Percentiles rank a stretch among this genome's conserved stretches.
These are phyloP conservation scores for Daubentonia madagascariensis DNA, from an alignment of 2,113 vertebrate genomes.

Conservation along the genomic window DNA sequence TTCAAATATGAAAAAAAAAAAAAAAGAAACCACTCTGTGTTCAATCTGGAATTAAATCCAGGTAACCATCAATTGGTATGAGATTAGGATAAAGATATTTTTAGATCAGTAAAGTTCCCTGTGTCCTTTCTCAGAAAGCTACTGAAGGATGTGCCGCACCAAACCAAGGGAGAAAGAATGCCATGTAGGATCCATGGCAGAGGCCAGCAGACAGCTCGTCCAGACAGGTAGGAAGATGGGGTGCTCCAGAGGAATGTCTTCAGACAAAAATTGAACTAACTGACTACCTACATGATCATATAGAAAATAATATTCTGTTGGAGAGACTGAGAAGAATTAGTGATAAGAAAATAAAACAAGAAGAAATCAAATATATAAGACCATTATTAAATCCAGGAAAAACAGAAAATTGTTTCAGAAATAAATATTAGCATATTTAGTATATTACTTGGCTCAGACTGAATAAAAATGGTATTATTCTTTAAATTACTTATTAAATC, in stretches of 20 bases:
- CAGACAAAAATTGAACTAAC: not conserved
- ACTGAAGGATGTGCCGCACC: too few species aligned
- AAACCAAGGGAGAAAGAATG: too few species aligned
- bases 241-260: not conserved
- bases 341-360: not conserved
- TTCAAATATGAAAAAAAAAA: too few species aligned
- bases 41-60: too few species aligned
- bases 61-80: too few species aligned
- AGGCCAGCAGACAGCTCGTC: not conserved
- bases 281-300: not conserved
- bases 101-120: too few species aligned
- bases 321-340: not conserved
- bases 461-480: not conserved
- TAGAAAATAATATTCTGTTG: not conserved
- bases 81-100: too few species aligned
- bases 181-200: too few species aligned
- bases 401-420: not conserved
- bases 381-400: not conserved
- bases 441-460: not conserved
- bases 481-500: not conserved
- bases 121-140: too few species aligned
- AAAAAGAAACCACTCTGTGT: too few species aligned
- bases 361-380: not conserved
- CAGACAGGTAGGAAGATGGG: not conserved
- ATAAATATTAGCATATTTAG: not conserved